Base-by-base conservation (phyloP, 2,888 invertebrate species). In the Latrodectus elegans region DNA sequence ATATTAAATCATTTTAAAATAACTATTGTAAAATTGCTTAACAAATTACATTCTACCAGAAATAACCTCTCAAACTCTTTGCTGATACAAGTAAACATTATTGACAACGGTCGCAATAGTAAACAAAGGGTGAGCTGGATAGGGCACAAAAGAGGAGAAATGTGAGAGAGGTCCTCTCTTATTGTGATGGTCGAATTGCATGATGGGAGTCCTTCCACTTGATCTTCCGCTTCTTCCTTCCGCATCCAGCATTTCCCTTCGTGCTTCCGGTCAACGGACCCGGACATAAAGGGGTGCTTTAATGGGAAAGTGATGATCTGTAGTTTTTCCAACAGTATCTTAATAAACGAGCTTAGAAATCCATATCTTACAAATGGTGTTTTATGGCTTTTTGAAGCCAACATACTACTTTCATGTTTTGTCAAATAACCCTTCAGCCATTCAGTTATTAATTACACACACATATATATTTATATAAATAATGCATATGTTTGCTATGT, bases 151-250 rank as follows among this genome's bases (percentile, higher is more conserved):
- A 76, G 76, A 67, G 15, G 68, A 51, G 83, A 83, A 76, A 83
- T 71, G 76, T 68, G 76, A 83, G 64, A 51, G 70, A 26, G 10
- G n/a, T 38, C 81, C 81, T 51, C 67, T 2, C 51, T 53, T 67
- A 67, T 81, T 81, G 81, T 81, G 53, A 73, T 67, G 73, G 17
- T 12, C 65, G 73, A 67, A 74, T 53, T 74, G 73, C 73, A 73
- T 74, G 73, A 74, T 65, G 51, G 73, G 74, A 65, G 72, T 38
- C 74, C 73, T 74, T 81, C 76, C 83, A 83, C 83, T 76, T 64
- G 76, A 76, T 83, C 83, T 76, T 83, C 82, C 83, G 76, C 55
- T 71, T 83, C 76, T 83, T 83, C 83, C 83, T 76, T 83, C 83
- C 83, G 83, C 22, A 67, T 67, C 38, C 55, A 15, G 26, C 14